phyloP scores from a whole-genome alignment of 2,888 invertebrate genomes.

The Perithous albicinctus region DNA sequence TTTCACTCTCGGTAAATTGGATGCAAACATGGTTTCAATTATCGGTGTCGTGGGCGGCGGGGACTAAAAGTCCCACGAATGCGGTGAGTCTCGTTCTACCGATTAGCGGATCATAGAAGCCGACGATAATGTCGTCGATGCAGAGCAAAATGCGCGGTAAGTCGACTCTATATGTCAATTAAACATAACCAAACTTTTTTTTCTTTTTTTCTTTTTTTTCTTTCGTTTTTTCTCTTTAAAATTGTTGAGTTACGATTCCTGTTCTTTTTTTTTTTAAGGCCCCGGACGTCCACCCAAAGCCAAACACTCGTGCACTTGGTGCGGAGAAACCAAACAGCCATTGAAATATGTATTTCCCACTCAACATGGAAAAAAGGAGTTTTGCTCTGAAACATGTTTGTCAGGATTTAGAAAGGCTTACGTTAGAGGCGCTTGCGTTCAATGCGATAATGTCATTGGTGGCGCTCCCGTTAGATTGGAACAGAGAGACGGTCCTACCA shows the following conservation, averaged over 20 bases:
- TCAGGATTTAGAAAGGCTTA: constrained; percentile 95
- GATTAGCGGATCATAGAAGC: constrained; percentile 18
- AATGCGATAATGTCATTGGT: constrained; percentile 94
- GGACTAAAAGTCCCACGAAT: constrained; percentile 36
- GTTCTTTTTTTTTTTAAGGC: constrained; percentile 86
- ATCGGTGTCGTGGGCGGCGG: constrained; percentile 29
- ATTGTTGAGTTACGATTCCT: too few relatives aligned
- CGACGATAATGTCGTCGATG: constrained; percentile 76
- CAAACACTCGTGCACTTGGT: constrained; percentile 92
- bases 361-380: constrained; percentile 95
- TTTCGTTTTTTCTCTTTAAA: constrained; percentile 29
- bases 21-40: constrained; percentile 59
- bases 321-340: constrained; percentile 92
- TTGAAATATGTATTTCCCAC: constrained; percentile 95
- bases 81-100: constrained; percentile 40
- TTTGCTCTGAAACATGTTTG: constrained; percentile 95
- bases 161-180: constrained; percentile 58
- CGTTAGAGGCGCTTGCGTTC: constrained; percentile 93
- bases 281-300: constrained; percentile 93
- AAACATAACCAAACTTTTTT: constrained; percentile 38
- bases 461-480: constrained; percentile 88
- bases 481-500: constrained; percentile 87
- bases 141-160: constrained; percentile 79
- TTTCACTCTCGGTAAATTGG: constrained; percentile 17
- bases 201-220: constrained; percentile 27